These are phyloP conservation scores for Bemisia tabaci DNA, from an alignment of 1,140 invertebrate genomes.

Conservation along the genomic window DNA sequence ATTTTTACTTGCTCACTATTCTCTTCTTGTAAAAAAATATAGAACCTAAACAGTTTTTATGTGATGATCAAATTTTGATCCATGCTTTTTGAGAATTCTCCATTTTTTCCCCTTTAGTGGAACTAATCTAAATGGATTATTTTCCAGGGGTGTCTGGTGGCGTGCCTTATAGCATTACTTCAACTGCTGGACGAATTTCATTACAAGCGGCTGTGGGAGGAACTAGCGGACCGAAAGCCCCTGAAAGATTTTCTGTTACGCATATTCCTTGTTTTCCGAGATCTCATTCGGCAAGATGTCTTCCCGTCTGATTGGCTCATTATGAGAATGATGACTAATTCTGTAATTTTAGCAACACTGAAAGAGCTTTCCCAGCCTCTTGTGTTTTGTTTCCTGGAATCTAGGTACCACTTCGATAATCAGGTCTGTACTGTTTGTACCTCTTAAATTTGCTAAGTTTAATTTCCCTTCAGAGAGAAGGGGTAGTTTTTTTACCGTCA, in stretches of 20 bases:
- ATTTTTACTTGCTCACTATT: too few species aligned
- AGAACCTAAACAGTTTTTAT: too few species aligned
- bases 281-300: slow-evolving; percentile 68
- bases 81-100: too few species aligned
- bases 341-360: slow-evolving; percentile 70
- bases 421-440: slow-evolving; percentile 32
- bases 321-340: slow-evolving; percentile 80
- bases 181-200: slow-evolving; percentile 77
- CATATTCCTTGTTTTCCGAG: slow-evolving; percentile 73
- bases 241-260: slow-evolving; percentile 82
- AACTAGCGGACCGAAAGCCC: slow-evolving; percentile 53
- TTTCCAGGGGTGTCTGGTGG: slow-evolving; percentile 61
- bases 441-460: neutral
- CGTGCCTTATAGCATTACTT: slow-evolving; percentile 68
- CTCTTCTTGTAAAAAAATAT: too few species aligned
- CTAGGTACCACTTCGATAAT: slow-evolving; percentile 46
- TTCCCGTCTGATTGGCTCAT: slow-evolving; percentile 88
- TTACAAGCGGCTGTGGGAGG: slow-evolving; percentile 76
- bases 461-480: neutral
- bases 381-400: slow-evolving; percentile 64
- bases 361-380: slow-evolving; percentile 78
- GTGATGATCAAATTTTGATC: too few species aligned
- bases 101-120: too few species aligned
- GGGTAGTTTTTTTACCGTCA: too few species aligned
- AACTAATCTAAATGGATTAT: too few species aligned